Evolutionary conservation across 2,113 vertebrate species (phyloP).

Genomic region (Mugil cephalus): DNA sequence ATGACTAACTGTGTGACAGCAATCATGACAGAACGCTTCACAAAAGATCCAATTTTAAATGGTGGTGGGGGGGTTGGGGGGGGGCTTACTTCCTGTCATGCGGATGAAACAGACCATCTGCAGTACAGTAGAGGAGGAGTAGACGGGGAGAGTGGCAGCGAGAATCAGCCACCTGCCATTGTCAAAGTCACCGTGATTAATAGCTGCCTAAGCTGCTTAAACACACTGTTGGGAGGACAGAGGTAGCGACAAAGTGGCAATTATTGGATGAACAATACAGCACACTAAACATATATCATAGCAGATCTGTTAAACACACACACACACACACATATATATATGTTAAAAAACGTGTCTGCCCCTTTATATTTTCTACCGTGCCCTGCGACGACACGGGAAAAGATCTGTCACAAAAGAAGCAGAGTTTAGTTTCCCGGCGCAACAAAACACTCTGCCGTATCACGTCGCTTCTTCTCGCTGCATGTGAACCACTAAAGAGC

Average conservation of each 20-base stretch:
- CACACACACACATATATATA: too few species aligned
- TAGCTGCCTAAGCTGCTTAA: slow-evolving; percentile 63
- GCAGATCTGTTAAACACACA: too few species aligned
- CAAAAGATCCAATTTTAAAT: not conserved
- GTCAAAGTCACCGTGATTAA: slow-evolving; percentile 66
- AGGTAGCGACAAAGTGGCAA: slow-evolving; percentile 32
- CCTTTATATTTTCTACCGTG: not conserved
- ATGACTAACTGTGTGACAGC: slow-evolving; percentile 1
- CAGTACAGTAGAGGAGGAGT: slow-evolving; percentile 16
- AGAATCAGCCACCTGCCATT: slow-evolving; percentile 64
- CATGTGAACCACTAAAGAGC: too few species aligned
- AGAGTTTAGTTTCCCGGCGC: not conserved
- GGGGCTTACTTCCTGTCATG: slow-evolving; percentile 26
- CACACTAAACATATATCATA: not conserved
- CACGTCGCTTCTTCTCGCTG: too few species aligned
- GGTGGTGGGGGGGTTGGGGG: too few species aligned
- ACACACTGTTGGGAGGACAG: slow-evolving; percentile 29
- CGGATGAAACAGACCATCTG: slow-evolving; percentile 39
- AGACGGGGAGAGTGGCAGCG: not conserved
- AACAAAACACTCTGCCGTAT: too few species aligned
- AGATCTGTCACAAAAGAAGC: not conserved
- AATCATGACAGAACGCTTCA: not conserved
- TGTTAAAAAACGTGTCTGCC: too few species aligned
- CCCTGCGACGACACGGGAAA: not conserved
- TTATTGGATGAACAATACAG: slow-evolving; percentile 11